phyloP scores from a whole-genome alignment of 2,888 invertebrate species.

The Psylliodes chrysocephalus region DNA sequence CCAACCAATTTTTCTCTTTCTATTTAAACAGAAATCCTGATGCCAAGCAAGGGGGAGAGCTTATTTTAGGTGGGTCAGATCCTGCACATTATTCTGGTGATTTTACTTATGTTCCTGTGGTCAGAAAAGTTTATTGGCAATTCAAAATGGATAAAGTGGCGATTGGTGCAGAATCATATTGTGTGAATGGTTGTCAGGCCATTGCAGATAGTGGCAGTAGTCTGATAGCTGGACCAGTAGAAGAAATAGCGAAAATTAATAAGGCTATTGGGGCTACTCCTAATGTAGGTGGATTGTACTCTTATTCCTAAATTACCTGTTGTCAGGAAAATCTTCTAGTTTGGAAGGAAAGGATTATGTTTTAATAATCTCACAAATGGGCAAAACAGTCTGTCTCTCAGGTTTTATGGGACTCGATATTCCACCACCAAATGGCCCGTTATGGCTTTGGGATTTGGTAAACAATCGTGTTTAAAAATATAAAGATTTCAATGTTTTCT shows the following conservation, averaged over 20 bases:
- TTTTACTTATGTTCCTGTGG: conserved; percentile 89
- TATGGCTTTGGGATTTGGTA: conserved; percentile 99
- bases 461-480: too few species aligned
- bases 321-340: conserved; percentile 84
- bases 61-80: conserved; percentile 95
- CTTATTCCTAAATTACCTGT: conserved; percentile 81
- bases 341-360: too few species aligned
- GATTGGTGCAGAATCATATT: conserved; percentile 71
- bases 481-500: too few species aligned
- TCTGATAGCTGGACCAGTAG: conserved; percentile 88
- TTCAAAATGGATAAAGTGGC: conserved; percentile 85
- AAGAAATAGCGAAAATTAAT: conserved; percentile 85
- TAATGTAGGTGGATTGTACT: conserved; percentile 85
- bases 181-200: conserved; percentile 87
- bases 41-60: conserved; percentile 83
- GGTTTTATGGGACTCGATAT: conserved; percentile 98
- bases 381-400: conserved; percentile 84
- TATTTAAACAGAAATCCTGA: conserved; percentile 88
- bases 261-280: conserved; percentile 84
- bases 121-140: conserved; percentile 95
- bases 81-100: conserved; percentile 87
- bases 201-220: conserved; percentile 98
- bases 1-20: conserved; percentile 90
- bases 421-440: conserved; percentile 92
- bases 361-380: conserved; percentile 36